Evolutionary conservation across 2,113 vertebrate genomes (phyloP), one percentile per base, ranked within the genome.

Genomic region (Grammomys dolichurus): DNA sequence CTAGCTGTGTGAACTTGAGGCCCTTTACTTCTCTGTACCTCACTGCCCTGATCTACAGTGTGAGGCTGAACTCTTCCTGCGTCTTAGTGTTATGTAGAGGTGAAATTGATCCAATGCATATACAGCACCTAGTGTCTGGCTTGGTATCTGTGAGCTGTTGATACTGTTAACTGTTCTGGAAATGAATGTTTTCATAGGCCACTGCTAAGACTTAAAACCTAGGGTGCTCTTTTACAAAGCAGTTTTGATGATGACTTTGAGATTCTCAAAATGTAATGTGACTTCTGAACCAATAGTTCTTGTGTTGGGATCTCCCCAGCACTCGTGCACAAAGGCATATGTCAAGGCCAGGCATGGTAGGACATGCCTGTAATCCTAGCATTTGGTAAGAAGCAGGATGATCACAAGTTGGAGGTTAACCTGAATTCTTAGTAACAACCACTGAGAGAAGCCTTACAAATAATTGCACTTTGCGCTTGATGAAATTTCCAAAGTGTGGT

Each of bases 171-270:
- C 63, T 86, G 7, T 88, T 75, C 26, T 91, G 0, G 76, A 77
- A 51, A 58, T 85, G 31, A 58, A 54, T 24, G 5, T 72, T 94
- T 48, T 76, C 67, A 31, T 80, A 28, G 51, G 72, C 46, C 67
- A 4, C 13, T 95, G 48, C 65, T 70, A 51, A 90, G 51, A 63
- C 20, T 63, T 75, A 81, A 13, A 90, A 85, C 73, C 48, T 54
- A n/a, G 31, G 56, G 63, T 36, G 33, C 13, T 70, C 65, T 51
- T 51, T 75, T 48, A 82, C 84, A 92, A 76, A 90, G 58, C 58
- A 87, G 5, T 88, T 94, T 87, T 88, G 24, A 28, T 90, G 51
- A 65, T 24, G 17, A 73, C 16, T 84, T 90, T 90, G 75, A 84
- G 54, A 80, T 90, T 36, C 56, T 95, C 24, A 46, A 63, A 82